Evolutionary conservation across 1,140 invertebrate genomes (phyloP).

Genomic region (Drosophila eugracilis): DNA sequence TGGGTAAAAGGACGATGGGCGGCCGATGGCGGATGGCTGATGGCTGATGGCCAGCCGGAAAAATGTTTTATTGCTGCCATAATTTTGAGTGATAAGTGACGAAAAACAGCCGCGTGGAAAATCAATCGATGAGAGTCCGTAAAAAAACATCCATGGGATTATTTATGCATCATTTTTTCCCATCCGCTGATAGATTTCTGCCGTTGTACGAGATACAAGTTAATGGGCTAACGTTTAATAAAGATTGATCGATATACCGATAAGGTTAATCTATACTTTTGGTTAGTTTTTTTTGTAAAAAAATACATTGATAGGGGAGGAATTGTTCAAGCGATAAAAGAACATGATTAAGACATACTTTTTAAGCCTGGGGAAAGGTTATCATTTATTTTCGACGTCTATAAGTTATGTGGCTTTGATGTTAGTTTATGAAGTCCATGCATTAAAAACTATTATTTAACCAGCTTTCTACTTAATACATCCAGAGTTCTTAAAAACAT

Average conservation of each 20-base stretch:
- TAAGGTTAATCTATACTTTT: constrained; percentile 35
- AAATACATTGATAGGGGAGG: neutral
- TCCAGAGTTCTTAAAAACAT: no score
- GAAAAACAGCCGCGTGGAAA: constrained; percentile 72
- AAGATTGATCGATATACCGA: constrained; percentile 66
- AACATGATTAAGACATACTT: constrained; percentile 2
- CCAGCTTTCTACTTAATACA: no score
- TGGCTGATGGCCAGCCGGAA: constrained; percentile 65
- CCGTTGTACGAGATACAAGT: constrained; percentile 61
- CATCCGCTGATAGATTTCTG: constrained; percentile 61
- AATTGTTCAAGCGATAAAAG: neutral
- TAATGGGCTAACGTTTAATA: constrained; percentile 77
- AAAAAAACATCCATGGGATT: constrained; percentile 57
- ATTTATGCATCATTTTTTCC: constrained; percentile 74
- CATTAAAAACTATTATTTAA: no score
- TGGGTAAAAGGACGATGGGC: constrained; percentile 32
- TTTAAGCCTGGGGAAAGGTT: no score
- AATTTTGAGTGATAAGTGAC: constrained; percentile 83
- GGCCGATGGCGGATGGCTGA: constrained; percentile 44
- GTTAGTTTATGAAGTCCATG: no score
- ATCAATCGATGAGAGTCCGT: constrained; percentile 70
- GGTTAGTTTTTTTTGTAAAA: constrained; percentile 7
- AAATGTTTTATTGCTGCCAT: constrained; percentile 83
- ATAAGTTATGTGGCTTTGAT: no score
- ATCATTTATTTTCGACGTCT: neutral